Evolutionary conservation across 92 coral and sea anemone genomes (phyloP), one percentile per base, ranked within the genome.

Genomic region (Umimayanthus kanabou): DNA sequence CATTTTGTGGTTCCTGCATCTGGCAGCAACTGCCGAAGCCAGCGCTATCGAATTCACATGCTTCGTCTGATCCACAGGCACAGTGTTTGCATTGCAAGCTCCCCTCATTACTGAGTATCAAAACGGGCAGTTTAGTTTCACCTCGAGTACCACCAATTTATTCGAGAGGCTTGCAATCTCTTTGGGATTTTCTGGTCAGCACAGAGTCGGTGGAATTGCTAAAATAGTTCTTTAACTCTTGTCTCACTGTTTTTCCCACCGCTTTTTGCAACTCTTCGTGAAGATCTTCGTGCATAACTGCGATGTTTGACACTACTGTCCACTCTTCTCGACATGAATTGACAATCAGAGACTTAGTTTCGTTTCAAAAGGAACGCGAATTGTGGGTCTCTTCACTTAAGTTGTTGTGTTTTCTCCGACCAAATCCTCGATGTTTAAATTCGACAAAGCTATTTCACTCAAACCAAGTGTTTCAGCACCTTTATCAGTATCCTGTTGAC

Each of bases 1-100:
- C 91, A 92, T 92, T 40, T 91, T 92, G 1, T 71, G 89, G 73
- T 92, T 92, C 73, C 93, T 87, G 82, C 91, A 90, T 71, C 89
- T 40, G 16, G 85, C 91, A 43, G 89, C 92, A 39, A 80, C 78
- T 49, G 92, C 89, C 0, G 94, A 70, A 43, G 88, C 74, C 91
- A 92, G 82, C 72, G 94, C 94, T 18, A 90, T 70, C 18, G 80
- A 79, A 90, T 92, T 92, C 23, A 65, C 88, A 10, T 39, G 71
- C 79, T 92, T 86, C 50, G n/a, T n/a, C n/a, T n/a, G n/a, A n/a
- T n/a, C n/a, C n/a, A n/a, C n/a, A n/a, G n/a, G n/a, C n/a, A n/a
- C n/a, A n/a, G n/a, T n/a, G n/a, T n/a, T n/a, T n/a, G n/a, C 78
- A 28, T 79, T 43, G 61, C 90, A 89, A 15, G 92, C 90, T 42